These are phyloP conservation scores for Phenganax marumi DNA, from an alignment of 92 coral and sea anemone genomes.

Conservation along the genomic window DNA sequence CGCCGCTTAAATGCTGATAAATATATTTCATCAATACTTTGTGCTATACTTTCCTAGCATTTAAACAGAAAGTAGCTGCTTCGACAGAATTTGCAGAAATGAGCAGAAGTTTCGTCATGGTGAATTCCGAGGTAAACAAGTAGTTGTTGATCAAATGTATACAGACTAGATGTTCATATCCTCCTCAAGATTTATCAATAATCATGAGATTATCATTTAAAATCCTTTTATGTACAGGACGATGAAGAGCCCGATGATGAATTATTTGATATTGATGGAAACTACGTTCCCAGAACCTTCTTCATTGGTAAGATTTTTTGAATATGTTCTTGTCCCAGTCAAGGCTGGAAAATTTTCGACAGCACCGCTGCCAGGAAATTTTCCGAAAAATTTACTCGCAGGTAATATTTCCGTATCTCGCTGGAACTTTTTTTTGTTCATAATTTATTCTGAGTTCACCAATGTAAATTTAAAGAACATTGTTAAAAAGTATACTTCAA, in stretches of 20 bases:
- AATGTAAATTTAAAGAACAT: no score
- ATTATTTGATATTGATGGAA: slow-evolving; percentile 84
- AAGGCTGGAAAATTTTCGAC: not conserved
- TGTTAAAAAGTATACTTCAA: no score
- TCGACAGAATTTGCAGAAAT: slow-evolving; percentile 64
- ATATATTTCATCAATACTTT: not conserved
- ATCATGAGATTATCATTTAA: no score
- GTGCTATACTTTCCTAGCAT: slow-evolving; percentile 48
- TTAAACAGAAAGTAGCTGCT: slow-evolving; percentile 72
- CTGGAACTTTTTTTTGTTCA: no score
- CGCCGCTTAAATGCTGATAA: not conserved
- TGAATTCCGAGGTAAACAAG: slow-evolving; percentile 74
- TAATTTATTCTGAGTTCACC: no score
- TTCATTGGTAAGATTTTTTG: slow-evolving; percentile 69
- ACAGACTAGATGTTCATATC: no score
- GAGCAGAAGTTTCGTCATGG: slow-evolving; percentile 82
- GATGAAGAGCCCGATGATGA: slow-evolving; percentile 69
- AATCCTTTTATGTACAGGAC: slow-evolving; percentile 56
- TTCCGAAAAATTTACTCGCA: no score
- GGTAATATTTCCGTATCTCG: no score
- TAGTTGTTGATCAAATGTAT: no score
- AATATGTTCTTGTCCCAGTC: not conserved
- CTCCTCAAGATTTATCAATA: no score
- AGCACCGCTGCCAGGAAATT: no score
- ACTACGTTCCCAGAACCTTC: slow-evolving; percentile 77